phyloP scores from a whole-genome alignment of 1,140 invertebrate genomes.

The Anadara kagoshimensis region DNA sequence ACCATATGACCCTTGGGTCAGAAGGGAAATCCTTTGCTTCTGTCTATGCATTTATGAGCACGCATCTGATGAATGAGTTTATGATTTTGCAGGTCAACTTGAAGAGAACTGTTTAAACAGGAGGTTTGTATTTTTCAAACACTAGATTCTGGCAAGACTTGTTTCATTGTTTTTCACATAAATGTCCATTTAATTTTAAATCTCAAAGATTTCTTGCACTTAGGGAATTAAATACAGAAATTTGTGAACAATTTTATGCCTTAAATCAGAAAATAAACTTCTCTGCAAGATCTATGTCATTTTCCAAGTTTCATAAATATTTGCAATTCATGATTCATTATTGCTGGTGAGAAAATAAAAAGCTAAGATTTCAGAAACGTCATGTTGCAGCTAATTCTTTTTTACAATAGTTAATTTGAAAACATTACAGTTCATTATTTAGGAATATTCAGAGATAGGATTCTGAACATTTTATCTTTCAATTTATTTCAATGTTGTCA shows the following conservation, averaged over 20 bases:
- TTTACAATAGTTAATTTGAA: too few relatives aligned
- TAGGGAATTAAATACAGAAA: slow-evolving; percentile 7
- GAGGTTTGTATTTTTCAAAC: too few relatives aligned
- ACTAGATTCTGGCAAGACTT: slow-evolving; percentile 21
- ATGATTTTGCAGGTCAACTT: too few relatives aligned
- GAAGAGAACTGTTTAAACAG: too few relatives aligned
- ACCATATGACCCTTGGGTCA: too few relatives aligned
- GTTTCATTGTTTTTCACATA: slow-evolving; percentile 22
- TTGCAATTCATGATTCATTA: slow-evolving; percentile 11
- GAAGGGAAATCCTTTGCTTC: too few relatives aligned
- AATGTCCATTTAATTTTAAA: slow-evolving; percentile 8
- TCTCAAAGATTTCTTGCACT: neutral
- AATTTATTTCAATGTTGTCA: too few relatives aligned
- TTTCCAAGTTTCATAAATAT: neutral
- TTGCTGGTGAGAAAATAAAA: slow-evolving; percentile 1
- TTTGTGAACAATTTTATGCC: slow-evolving; percentile 19
- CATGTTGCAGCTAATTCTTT: neutral
- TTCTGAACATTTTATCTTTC: too few relatives aligned
- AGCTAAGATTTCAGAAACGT: neutral
- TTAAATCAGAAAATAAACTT: slow-evolving; percentile 5
- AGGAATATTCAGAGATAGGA: too few relatives aligned
- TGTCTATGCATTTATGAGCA: too few relatives aligned
- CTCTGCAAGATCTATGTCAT: neutral
- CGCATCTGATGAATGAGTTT: too few relatives aligned
- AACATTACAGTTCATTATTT: too few relatives aligned